A percentile compares a stretch with the other conserved stretches of the same genome.
phyloP scores from a whole-genome alignment of 1,140 invertebrate genomes.

The Penaeus vannamei region DNA sequence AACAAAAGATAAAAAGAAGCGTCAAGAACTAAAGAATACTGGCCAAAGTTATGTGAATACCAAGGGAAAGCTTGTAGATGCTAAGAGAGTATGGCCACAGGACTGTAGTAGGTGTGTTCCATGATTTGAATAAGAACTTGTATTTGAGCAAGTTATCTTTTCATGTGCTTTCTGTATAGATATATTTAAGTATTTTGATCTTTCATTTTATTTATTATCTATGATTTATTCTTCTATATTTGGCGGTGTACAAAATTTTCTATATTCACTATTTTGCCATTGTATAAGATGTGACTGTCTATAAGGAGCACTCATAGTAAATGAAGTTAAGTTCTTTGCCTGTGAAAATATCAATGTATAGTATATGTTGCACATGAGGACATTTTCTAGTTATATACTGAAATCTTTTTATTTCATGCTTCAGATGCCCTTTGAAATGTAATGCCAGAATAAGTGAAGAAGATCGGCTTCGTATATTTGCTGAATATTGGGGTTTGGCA shows the following conservation, averaged over 20 bases:
- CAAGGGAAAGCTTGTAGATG: constrained; percentile 63
- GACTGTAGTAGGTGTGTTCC: constrained; percentile 62
- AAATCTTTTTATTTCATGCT: background rate
- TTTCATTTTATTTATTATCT: no score
- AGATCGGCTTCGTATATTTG: constrained; percentile 60
- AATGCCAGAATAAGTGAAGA: constrained; percentile 62
- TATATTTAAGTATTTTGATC: background rate
- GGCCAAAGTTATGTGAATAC: constrained; percentile 67
- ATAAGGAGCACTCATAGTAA: no score
- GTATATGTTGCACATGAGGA: no score
- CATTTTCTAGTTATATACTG: background rate
- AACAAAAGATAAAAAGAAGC: constrained; percentile 63
- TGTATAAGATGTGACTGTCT: no score
- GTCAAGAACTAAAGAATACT: constrained; percentile 64
- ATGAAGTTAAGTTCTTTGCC: no score
- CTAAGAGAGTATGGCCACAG: constrained; percentile 65
- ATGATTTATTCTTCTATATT: no score
- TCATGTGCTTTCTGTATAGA: background rate
- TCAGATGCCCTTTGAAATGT: constrained; percentile 62
- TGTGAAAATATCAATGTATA: no score
- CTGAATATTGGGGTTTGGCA: constrained; percentile 67
- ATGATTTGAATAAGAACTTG: background rate
- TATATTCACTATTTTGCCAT: no score
- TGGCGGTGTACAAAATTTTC: no score
- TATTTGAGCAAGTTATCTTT: background rate